phyloP scores from a whole-genome alignment of 2,797 vertebrate species.

The Eutrigla gurnardus region DNA sequence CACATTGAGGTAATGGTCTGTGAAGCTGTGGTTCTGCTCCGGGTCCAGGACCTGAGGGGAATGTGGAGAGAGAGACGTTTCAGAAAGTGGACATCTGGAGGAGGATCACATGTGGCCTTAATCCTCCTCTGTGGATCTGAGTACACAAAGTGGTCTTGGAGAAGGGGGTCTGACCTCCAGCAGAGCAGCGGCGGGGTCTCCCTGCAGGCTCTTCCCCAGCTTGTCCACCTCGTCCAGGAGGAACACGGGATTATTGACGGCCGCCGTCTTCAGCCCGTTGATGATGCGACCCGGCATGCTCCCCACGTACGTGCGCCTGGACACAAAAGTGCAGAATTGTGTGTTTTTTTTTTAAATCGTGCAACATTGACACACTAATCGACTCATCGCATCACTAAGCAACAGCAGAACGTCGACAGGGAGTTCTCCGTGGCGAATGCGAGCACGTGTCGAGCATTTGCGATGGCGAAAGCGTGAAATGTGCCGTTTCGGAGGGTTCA shows the following conservation, averaged over 20 bases:
- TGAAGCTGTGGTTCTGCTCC: constrained; percentile 98
- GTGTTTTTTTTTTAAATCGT: neutral
- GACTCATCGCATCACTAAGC: neutral
- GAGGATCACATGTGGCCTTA: neutral
- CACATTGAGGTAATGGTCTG: constrained; percentile 97
- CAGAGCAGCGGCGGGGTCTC: constrained; percentile 95
- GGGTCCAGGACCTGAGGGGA: constrained; percentile 92
- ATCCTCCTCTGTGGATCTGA: neutral
- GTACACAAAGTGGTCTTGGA: neutral
- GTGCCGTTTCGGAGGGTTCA: neutral
- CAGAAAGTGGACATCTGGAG: neutral
- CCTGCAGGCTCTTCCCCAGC: constrained; percentile 95
- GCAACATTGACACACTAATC: neutral
- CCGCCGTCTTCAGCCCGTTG: constrained; percentile 94
- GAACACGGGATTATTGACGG: constrained; percentile 96
- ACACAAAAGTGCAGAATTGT: constrained; percentile 8
- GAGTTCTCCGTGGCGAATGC: neutral
- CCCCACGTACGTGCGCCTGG: constrained; percentile 95
- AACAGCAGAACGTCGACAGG: neutral
- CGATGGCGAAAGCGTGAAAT: neutral
- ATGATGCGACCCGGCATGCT: constrained; percentile 99
- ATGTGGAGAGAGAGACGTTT: neutral
- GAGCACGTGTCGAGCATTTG: neutral
- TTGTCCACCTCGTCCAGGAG: constrained; percentile 98
- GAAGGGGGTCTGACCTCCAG: constrained; percentile 87